These are phyloP conservation scores for Chlorops oryzae DNA, from an alignment of 1,140 invertebrate genomes.

Conservation along the genomic window DNA sequence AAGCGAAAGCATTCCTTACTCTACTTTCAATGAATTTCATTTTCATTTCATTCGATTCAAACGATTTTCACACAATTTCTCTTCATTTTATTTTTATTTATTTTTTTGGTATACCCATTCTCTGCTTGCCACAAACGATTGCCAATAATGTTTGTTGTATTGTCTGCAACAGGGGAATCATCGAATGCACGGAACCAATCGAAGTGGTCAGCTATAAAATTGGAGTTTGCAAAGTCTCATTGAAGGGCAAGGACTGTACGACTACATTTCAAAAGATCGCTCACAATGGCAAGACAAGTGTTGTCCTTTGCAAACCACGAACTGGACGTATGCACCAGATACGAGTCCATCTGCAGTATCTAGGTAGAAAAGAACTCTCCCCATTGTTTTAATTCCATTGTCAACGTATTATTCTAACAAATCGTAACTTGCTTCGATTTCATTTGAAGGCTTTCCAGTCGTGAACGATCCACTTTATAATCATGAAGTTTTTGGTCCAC, in stretches of 20 bases:
- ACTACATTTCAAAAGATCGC: slow-evolving; percentile 86
- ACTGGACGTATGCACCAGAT: slow-evolving; percentile 99
- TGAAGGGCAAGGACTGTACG: slow-evolving; percentile 82
- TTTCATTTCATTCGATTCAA: slow-evolving; percentile 1
- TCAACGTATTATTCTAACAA: not conserved
- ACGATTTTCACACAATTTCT: not conserved
- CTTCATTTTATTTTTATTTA: slow-evolving; percentile 1
- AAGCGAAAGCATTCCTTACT: not conserved
- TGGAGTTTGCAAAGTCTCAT: slow-evolving; percentile 86
- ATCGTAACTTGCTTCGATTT: not conserved
- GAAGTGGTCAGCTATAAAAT: slow-evolving; percentile 93
- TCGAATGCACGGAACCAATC: slow-evolving; percentile 85
- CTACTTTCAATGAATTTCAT: not conserved
- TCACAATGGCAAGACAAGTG: slow-evolving; percentile 79
- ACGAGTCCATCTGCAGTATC: slow-evolving; percentile 94
- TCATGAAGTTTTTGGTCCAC: slow-evolving; percentile 80
- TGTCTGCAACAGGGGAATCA: slow-evolving; percentile 61
- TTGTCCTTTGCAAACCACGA: slow-evolving; percentile 86
- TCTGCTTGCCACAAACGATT: too few species aligned
- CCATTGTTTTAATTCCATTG: not conserved
- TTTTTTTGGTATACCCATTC: slow-evolving; percentile 12
- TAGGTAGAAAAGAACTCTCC: slow-evolving; percentile 56
- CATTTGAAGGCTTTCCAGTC: slow-evolving; percentile 63
- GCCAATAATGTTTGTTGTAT: not conserved
- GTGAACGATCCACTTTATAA: slow-evolving; percentile 95